A percentile compares a stretch with the other conserved stretches of the same genome.
These are phyloP conservation scores for Solenopsis invicta DNA, from an alignment of 1,140 invertebrate genomes.

Conservation along the genomic window DNA sequence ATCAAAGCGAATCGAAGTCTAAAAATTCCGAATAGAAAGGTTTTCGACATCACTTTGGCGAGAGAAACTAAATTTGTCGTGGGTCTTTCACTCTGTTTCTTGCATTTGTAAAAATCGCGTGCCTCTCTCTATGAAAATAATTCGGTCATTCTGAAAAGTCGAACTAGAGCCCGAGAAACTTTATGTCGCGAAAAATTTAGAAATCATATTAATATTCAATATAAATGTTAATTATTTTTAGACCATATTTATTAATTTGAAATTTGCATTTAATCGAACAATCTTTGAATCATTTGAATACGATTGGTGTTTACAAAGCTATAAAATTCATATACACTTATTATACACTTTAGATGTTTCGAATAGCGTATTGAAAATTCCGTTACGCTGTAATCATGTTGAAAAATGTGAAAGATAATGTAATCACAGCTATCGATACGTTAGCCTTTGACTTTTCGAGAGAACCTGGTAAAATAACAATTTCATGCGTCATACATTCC, in stretches of 20 bases:
- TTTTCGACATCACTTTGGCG: not conserved
- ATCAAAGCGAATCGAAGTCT: slow-evolving; percentile 15
- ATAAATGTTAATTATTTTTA: not conserved
- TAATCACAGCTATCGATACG: slow-evolving; percentile 22
- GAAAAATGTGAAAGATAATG: slow-evolving; percentile 32
- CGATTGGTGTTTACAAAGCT: not conserved
- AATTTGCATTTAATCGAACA: not conserved
- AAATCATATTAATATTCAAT: not conserved
- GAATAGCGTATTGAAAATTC: not conserved
- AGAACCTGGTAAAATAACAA: slow-evolving; percentile 45
- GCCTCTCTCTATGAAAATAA: not conserved
- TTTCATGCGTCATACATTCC: slow-evolving; percentile 46
- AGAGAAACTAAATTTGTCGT: not conserved
- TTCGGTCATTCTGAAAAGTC: not conserved
- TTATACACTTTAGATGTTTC: not conserved
- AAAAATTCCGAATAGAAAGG: not conserved
- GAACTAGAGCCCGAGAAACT: not conserved
- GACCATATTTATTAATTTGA: not conserved
- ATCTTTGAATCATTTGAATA: not conserved
- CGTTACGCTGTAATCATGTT: not conserved
- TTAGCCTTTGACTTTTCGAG: slow-evolving; percentile 40
- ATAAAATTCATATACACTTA: not conserved
- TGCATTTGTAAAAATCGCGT: not conserved
- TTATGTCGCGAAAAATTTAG: not conserved
- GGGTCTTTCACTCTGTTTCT: not conserved